Evolutionary conservation across 2,797 vertebrate genomes (phyloP).

Genomic region (Sebastes kiyomatsui): DNA sequence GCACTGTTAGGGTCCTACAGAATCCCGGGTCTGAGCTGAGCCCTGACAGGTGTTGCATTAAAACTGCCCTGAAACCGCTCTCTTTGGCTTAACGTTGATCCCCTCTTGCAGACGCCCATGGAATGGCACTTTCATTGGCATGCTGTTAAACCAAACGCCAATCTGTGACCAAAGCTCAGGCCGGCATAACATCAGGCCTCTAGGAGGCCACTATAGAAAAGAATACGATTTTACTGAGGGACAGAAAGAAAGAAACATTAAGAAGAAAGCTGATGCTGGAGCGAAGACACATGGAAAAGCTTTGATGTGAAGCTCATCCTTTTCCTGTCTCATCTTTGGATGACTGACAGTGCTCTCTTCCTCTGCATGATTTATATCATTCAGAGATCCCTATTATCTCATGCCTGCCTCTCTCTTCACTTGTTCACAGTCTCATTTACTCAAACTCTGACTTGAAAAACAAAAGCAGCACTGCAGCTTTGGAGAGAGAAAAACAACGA

Average conservation of each 20-base stretch:
- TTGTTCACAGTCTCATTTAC: slow-evolving; percentile 26
- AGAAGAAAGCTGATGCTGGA: background rate
- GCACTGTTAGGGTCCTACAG: slow-evolving; percentile 58
- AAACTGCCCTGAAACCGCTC: slow-evolving; percentile 60
- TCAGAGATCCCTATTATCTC: slow-evolving; percentile 4
- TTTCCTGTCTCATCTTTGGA: slow-evolving; percentile 16
- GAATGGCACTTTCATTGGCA: slow-evolving; percentile 61
- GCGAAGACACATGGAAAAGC: background rate
- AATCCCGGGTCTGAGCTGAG: slow-evolving; percentile 67
- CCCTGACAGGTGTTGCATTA: slow-evolving; percentile 80
- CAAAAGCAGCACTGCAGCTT: slow-evolving; percentile 25
- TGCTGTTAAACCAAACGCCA: slow-evolving; percentile 59
- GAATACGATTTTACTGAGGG: background rate
- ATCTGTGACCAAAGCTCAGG: slow-evolving; percentile 62
- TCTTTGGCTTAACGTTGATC: slow-evolving; percentile 75
- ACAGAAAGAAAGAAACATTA: background rate
- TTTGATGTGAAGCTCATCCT: slow-evolving; percentile 18
- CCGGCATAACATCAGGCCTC: slow-evolving; percentile 33
- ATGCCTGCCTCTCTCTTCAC: background rate
- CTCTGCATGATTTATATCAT: background rate
- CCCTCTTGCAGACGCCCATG: slow-evolving; percentile 60
- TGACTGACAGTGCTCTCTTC: background rate
- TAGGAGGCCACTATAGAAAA: slow-evolving; percentile 13
- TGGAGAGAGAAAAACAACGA: slow-evolving; percentile 28
- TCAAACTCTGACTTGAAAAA: slow-evolving; percentile 17